Base-by-base conservation (phyloP, 2,797 vertebrate species). In the Rhynchotus rufescens region DNA sequence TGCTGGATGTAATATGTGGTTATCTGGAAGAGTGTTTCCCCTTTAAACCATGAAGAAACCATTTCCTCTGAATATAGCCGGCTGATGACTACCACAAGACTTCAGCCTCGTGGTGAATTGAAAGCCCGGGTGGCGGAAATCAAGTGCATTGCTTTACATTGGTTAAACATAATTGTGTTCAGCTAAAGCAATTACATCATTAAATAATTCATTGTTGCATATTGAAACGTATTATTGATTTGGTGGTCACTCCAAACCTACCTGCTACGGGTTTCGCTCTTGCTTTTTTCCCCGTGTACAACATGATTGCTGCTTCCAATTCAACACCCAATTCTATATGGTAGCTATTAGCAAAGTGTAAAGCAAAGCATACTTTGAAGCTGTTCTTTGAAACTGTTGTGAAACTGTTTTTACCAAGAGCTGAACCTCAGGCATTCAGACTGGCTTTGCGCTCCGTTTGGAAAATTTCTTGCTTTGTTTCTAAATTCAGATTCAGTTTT, bases 11-110 rank as follows among this genome's bases (percentile, higher is more conserved):
- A 81, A 25, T 73, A 56, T 49, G 32, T 32, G 44, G 82, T 80
- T 90, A 66, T 73, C 86, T 36, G 22, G 69, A 82, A 78, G 51
- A 80, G 28, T 12, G 66, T 80, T 87, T 83, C 80, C 80, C 69
- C 54, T 92, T 92, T 23, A 83, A 76, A 76, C 47, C 64, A 25
- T 60, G 60, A 90, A 94, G 69, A 77, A 95, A 78, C 84, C 75
- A 90, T 92, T 89, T 94, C 86, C 89, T 83, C 60, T 69, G 66
- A 47, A 69, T 69, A 36, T 1, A 36, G 59, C 34, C 54, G 22
- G 76, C 4, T 72, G 90, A 90, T 86, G 71, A 28, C 69, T 52
- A 36, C 90, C 76, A 47, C 34, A 20, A 68, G 73, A 62, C 86
- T 78, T 66, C 45, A 10, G 4, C 60, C 15, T 49, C n/a, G 2